These are phyloP conservation scores for Troides oblongomaculatus DNA, from an alignment of 2,888 invertebrate genomes.

Conservation along the genomic window DNA sequence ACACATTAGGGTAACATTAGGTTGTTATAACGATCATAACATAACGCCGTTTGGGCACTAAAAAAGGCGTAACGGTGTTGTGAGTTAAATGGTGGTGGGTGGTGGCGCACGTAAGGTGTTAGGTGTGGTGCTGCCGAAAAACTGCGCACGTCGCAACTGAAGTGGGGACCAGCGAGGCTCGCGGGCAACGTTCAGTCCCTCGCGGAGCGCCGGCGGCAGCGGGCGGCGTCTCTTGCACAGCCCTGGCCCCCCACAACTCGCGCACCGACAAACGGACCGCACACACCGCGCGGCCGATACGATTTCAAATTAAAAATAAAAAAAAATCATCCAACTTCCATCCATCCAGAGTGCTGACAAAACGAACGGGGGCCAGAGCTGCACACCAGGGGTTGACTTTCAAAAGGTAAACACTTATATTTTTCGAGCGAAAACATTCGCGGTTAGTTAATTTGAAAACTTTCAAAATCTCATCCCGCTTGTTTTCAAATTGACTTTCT, in stretches of 20 bases:
- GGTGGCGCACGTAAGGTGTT: conserved; percentile 12
- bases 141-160: conserved; percentile 46
- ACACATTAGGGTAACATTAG: background rate
- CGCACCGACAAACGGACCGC: background rate
- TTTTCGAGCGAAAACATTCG: too few relatives aligned
- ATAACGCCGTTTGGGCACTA: conserved; percentile 13
- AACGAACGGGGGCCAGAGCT: background rate
- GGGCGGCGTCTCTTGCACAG: conserved; percentile 1
- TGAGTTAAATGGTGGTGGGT: background rate
- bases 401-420: background rate
- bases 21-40: conserved; percentile 13
- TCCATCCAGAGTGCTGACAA: background rate
- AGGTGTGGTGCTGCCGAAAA: conserved; percentile 29
- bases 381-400: background rate
- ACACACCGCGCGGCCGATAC: too few relatives aligned
- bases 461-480: too few relatives aligned
- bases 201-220: conserved; percentile 6
- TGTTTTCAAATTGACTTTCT: too few relatives aligned
- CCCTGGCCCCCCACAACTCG: background rate
- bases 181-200: conserved; percentile 17
- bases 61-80: conserved; percentile 14
- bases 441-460: too few relatives aligned
- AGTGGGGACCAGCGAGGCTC: conserved; percentile 14
- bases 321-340: background rate
- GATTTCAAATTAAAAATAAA: too few relatives aligned